A percentile compares a stretch with the other conserved stretches of the same genome.
phyloP scores from a whole-genome alignment of 2,113 vertebrate genomes.

The Isichthys henryi region DNA sequence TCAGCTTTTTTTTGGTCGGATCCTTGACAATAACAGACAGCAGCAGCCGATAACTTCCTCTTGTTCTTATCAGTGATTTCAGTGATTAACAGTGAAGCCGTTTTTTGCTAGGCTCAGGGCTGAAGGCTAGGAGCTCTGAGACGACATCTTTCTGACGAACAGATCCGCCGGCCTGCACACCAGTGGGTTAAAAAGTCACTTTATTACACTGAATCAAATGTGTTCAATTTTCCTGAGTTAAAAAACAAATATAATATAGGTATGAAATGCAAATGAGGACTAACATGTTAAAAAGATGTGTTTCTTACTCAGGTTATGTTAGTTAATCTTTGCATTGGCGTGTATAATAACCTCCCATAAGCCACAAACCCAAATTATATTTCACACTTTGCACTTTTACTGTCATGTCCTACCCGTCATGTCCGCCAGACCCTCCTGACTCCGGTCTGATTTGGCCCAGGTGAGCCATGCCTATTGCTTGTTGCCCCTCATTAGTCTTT shows the following conservation, averaged over 20 bases:
- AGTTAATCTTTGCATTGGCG: background rate
- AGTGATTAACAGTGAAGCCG: background rate
- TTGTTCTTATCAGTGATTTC: background rate
- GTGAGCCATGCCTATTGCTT: background rate
- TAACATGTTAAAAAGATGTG: background rate
- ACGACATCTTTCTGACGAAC: background rate
- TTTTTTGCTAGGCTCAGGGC: background rate
- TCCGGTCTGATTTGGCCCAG: background rate
- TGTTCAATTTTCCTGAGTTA: background rate
- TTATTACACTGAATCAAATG: background rate
- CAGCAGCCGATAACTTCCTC: background rate
- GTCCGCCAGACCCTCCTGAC: too few relatives aligned
- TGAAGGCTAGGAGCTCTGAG: background rate
- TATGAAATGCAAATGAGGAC: background rate
- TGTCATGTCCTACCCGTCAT: background rate
- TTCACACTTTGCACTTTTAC: background rate
- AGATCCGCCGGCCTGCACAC: background rate
- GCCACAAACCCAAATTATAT: background rate
- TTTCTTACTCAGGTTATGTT: background rate
- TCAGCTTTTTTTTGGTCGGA: background rate
- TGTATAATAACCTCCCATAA: background rate
- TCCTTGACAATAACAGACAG: background rate
- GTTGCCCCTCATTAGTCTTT: background rate
- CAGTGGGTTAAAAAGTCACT: background rate
- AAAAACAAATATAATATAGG: background rate